phyloP scores from a whole-genome alignment of 2,888 invertebrate genomes.

The Cylindroiulus punctatus region DNA sequence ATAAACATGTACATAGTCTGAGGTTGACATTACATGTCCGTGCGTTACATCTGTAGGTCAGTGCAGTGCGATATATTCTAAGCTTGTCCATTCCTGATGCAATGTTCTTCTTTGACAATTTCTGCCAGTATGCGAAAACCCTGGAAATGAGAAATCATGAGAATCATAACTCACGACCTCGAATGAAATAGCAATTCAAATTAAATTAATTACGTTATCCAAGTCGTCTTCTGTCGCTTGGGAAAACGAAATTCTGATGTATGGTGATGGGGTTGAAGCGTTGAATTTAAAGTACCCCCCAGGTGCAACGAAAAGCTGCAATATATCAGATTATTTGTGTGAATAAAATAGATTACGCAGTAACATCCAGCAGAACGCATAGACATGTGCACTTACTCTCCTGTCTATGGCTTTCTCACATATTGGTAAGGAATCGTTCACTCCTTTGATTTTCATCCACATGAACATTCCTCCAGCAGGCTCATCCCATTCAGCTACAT shows the following conservation, averaged over 20 bases:
- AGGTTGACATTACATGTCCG: neutral
- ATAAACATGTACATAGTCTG: neutral
- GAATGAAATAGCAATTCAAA: neutral
- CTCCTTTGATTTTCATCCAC: constrained; percentile 53
- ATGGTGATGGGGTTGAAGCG: constrained; percentile 22
- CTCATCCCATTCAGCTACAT: constrained; percentile 42
- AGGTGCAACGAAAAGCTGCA: constrained; percentile 9
- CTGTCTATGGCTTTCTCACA: constrained; percentile 26
- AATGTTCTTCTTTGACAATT: neutral
- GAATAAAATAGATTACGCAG: neutral
- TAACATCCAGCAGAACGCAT: neutral
- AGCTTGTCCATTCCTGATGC: constrained; percentile 3
- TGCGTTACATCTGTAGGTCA: too few relatives aligned
- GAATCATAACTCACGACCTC: neutral
- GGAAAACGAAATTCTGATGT: constrained; percentile 51
- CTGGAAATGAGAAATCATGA: constrained; percentile 10
- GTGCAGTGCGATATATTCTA: neutral
- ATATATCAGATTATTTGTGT: neutral
- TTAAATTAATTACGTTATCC: constrained; percentile 44
- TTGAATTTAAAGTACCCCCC: constrained; percentile 47
- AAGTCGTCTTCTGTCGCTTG: constrained; percentile 48
- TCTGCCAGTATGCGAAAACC: constrained; percentile 52
- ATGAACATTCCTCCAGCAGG: constrained; percentile 55
- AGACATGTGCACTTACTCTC: neutral
- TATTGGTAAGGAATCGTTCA: neutral